These are phyloP conservation scores for Agonopterix heracliana DNA, from an alignment of 2,888 invertebrate genomes.

Conservation along the genomic window DNA sequence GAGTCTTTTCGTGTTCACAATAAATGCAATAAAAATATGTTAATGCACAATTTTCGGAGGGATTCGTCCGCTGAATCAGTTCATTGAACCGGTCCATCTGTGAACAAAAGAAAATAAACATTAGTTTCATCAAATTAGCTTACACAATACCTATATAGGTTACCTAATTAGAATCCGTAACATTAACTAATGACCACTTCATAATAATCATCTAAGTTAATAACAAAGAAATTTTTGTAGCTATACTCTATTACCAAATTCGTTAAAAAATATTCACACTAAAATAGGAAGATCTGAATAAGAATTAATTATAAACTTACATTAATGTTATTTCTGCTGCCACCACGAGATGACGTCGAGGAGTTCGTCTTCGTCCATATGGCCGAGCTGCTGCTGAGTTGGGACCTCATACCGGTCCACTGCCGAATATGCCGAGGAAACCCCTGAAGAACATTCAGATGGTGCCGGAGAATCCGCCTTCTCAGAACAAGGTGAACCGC, in stretches of 20 bases:
- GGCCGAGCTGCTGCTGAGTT: slow-evolving; percentile 76
- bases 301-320: slow-evolving; percentile 34
- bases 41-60: slow-evolving; percentile 62
- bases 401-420: slow-evolving; percentile 62
- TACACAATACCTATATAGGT: no score
- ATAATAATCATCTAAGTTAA: background rate
- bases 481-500: slow-evolving; percentile 79
- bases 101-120: slow-evolving; percentile 41
- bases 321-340: slow-evolving; percentile 80
- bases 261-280: no score
- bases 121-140: slow-evolving; percentile 12
- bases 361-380: slow-evolving; percentile 92
- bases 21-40: slow-evolving; percentile 45
- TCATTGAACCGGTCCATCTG: slow-evolving; percentile 35
- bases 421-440: slow-evolving; percentile 67
- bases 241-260: no score
- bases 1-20: slow-evolving; percentile 67
- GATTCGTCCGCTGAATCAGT: slow-evolving; percentile 46
- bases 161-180: no score
- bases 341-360: slow-evolving; percentile 90
- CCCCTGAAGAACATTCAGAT: slow-evolving; percentile 80
- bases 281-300: background rate
- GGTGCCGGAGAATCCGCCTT: slow-evolving; percentile 85
- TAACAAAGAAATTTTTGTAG: no score
- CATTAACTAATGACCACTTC: no score